phyloP scores from a whole-genome alignment of 2,113 vertebrate species.

The Nerophis lumbriciformis region DNA sequence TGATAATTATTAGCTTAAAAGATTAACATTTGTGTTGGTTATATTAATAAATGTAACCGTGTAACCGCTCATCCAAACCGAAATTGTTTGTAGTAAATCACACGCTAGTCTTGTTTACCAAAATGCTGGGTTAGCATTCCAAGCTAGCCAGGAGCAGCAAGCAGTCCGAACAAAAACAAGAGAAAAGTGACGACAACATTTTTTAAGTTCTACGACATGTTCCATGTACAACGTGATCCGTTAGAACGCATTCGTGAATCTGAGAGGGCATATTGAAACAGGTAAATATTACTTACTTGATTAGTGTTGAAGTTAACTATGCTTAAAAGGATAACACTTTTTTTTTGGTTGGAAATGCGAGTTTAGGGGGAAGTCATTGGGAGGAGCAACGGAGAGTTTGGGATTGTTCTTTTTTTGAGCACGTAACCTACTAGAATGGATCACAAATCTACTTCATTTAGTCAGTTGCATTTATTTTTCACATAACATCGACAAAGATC shows the following conservation, averaged over 20 bases:
- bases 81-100: background rate
- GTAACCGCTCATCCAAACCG: background rate
- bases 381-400: conserved; percentile 36
- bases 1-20: background rate
- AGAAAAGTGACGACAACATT: conserved; percentile 30
- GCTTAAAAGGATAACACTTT: conserved; percentile 15
- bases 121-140: conserved; percentile 51
- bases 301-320: conserved; percentile 18
- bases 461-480: too few relatives aligned
- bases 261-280: fast-evolving
- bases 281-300: conserved; percentile 42
- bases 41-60: background rate
- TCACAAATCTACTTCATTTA: too few relatives aligned
- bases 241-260: fast-evolving
- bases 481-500: too few relatives aligned
- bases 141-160: conserved; percentile 28
- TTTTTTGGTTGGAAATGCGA: conserved; percentile 29
- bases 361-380: conserved; percentile 23
- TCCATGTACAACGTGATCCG: background rate
- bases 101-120: conserved; percentile 1
- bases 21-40: background rate
- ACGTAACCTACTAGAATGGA: too few relatives aligned
- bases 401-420: background rate
- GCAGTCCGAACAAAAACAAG: conserved; percentile 34
- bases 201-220: fast-evolving